These are phyloP conservation scores for Pollicipes pollicipes DNA, from an alignment of 1,140 invertebrate genomes.

Conservation along the genomic window DNA sequence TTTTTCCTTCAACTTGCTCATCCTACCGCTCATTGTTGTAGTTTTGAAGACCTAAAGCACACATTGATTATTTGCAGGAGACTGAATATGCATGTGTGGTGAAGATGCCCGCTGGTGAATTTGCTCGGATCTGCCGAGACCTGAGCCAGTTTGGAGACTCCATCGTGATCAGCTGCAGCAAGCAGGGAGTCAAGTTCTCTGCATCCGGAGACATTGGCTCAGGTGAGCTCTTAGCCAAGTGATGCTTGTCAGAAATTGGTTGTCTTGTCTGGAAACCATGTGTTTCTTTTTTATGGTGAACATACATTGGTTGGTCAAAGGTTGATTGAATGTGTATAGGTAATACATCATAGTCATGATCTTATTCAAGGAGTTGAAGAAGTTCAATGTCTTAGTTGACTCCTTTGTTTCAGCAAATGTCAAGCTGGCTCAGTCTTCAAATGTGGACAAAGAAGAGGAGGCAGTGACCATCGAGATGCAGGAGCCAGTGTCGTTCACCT, in stretches of 20 bases:
- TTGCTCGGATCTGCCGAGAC: conserved; percentile 88
- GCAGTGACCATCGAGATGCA: conserved; percentile 94
- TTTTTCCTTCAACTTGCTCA: conserved; percentile 9
- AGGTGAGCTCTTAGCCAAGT: too few relatives aligned
- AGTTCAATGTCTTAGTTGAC: too few relatives aligned
- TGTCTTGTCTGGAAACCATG: too few relatives aligned
- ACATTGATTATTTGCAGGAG: conserved; percentile 39
- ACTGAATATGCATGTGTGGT: conserved; percentile 93
- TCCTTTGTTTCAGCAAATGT: conserved; percentile 52
- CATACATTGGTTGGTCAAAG: too few relatives aligned
- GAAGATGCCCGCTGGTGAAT: conserved; percentile 86
- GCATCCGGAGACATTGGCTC: conserved; percentile 85
- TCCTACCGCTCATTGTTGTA: conserved; percentile 10
- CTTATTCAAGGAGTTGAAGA: too few relatives aligned
- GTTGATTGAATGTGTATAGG: too few relatives aligned
- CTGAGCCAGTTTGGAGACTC: conserved; percentile 95
- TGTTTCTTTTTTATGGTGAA: too few relatives aligned
- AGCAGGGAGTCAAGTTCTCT: conserved; percentile 92
- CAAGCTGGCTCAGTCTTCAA: conserved; percentile 82
- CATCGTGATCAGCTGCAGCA: conserved; percentile 85
- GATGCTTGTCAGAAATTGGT: too few relatives aligned
- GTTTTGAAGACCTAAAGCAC: not conserved
- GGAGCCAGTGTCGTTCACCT: conserved; percentile 88
- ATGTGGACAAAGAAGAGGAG: conserved; percentile 86
- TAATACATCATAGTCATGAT: too few relatives aligned